phyloP scores from a whole-genome alignment of 2,888 invertebrate species.

The Folsomia candida region DNA sequence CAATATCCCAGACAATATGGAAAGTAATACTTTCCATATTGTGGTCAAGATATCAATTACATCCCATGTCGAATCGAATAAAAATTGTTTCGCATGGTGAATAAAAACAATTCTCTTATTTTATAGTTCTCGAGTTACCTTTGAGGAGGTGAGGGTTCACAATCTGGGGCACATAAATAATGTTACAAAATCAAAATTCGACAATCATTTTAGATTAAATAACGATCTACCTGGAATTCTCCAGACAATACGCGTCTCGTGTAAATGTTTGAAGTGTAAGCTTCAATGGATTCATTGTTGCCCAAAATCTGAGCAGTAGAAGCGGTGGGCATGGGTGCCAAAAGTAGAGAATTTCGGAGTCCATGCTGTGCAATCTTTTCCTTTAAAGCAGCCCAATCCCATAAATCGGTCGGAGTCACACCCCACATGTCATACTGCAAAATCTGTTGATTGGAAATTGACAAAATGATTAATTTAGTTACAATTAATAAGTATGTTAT shows the following conservation, averaged over 20 bases:
- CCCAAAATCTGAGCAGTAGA: constrained; percentile 98
- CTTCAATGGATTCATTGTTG: constrained; percentile 97
- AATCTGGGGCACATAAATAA: constrained; percentile 60
- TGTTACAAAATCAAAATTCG: not conserved
- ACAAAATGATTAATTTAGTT: not conserved
- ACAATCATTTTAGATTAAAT: not conserved
- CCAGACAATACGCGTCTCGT: constrained; percentile 89
- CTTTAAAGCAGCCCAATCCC: constrained; percentile 85
- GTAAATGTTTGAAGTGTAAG: constrained; percentile 97
- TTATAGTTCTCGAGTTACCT: too few relatives aligned
- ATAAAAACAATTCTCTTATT: too few relatives aligned
- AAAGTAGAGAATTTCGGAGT: constrained; percentile 83
- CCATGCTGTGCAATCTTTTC: constrained; percentile 83
- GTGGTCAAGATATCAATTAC: too few relatives aligned
- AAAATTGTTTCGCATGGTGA: too few relatives aligned
- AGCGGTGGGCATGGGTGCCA: constrained; percentile 99
- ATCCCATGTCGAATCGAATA: too few relatives aligned
- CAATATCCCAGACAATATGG: too few relatives aligned
- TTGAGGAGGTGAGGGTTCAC: constrained; percentile 94
- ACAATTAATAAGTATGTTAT: too few relatives aligned
- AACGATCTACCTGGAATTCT: constrained; percentile 77
- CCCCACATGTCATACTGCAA: constrained; percentile 98
- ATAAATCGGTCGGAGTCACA: constrained; percentile 77
- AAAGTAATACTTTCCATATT: too few relatives aligned
- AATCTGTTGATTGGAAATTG: constrained; percentile 59